Percentiles rank a stretch among this genome's conserved stretches.
Evolutionary conservation across 2,113 vertebrate species (phyloP).

Genomic region (Python bivittatus): DNA sequence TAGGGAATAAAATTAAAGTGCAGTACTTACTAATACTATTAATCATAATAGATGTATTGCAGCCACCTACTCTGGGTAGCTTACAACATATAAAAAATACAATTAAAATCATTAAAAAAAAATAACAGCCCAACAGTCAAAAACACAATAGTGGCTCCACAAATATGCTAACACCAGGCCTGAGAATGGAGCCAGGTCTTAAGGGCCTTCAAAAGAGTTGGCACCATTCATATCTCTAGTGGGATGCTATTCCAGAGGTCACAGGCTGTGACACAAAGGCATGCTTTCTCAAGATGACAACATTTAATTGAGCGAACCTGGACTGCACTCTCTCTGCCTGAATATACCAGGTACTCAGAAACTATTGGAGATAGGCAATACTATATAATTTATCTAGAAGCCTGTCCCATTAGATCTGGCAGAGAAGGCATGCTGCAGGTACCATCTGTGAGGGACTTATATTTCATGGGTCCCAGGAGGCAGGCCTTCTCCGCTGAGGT

Average conservation of each 20-base stretch:
- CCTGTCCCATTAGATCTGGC: no score
- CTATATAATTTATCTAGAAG: neutral
- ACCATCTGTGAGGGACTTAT: no score
- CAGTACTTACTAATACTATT: neutral
- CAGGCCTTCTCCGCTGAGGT: no score
- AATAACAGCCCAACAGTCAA: neutral
- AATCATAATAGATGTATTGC: neutral
- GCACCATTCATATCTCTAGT: neutral
- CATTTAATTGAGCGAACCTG: neutral
- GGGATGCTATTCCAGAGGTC: neutral
- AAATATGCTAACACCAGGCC: neutral
- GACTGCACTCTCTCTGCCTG: neutral
- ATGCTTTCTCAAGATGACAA: neutral
- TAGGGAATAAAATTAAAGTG: neutral
- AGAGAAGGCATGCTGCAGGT: no score
- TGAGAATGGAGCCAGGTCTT: neutral
- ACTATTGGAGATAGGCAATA: neutral
- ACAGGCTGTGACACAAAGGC: neutral
- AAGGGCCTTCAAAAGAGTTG: neutral
- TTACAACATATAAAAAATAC: neutral
- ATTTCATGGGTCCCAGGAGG: no score
- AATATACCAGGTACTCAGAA: neutral
- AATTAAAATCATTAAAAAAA: neutral
- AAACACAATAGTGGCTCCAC: neutral
- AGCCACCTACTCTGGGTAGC: neutral